phyloP scores from a whole-genome alignment of 2,888 invertebrate genomes.

The Choreutis nemorana region DNA sequence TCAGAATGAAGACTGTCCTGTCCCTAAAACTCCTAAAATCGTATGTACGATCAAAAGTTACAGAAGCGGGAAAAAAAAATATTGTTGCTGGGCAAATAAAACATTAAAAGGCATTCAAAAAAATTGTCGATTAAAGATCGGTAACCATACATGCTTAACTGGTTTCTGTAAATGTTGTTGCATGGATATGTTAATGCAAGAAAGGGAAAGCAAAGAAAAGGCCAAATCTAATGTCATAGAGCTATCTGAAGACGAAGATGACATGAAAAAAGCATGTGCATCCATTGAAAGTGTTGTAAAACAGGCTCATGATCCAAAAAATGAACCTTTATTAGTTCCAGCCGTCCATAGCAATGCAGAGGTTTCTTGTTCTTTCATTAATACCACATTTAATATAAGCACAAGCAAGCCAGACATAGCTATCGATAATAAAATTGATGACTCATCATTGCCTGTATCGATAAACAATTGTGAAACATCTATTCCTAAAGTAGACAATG shows the following conservation, averaged over 20 bases:
- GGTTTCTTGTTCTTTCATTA: too few species aligned
- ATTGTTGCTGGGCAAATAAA: conserved; percentile 33
- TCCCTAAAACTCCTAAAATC: background rate
- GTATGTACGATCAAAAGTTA: conserved; percentile 6
- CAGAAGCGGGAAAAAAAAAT: background rate
- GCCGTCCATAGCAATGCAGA: too few species aligned
- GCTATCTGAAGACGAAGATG: conserved; percentile 11
- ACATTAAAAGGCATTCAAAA: conserved; percentile 6
- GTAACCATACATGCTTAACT: conserved; percentile 16
- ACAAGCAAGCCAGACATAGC: too few species aligned
- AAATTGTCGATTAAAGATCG: background rate
- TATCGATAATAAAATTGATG: too few species aligned
- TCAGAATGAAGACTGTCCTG: background rate
- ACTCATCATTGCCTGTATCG: too few species aligned
- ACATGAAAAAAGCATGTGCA: conserved; percentile 10
- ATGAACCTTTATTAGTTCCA: too few species aligned
- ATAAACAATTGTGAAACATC: too few species aligned
- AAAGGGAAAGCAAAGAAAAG: background rate
- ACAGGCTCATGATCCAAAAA: conserved; percentile 6
- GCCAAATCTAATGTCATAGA: conserved; percentile 3
- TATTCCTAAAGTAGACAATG: too few species aligned
- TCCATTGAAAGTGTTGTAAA: conserved; percentile 14
- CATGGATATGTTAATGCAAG: conserved; percentile 8
- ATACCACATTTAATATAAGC: too few species aligned
- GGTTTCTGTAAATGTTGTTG: conserved; percentile 27